Percentiles rank a stretch among this genome's conserved stretches.
These are phyloP conservation scores for Hydroisotoma schaefferi DNA, from an alignment of 2,888 invertebrate genomes.

Conservation along the genomic window DNA sequence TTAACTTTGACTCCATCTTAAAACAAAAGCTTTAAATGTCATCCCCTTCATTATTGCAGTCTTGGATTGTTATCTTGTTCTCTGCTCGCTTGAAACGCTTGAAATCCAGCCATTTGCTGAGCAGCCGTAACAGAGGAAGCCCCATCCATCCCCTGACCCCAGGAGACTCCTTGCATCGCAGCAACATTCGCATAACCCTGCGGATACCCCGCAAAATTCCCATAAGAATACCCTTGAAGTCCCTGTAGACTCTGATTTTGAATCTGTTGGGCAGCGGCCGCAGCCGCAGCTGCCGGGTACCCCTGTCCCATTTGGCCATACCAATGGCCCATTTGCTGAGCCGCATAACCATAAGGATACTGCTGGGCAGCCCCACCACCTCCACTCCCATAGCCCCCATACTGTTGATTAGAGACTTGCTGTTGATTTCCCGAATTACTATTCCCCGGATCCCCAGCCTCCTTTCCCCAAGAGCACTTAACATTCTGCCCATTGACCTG, in stretches of 20 bases:
- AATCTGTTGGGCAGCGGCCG: slow-evolving; percentile 60
- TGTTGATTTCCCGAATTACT: background rate
- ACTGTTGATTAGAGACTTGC: slow-evolving; percentile 47
- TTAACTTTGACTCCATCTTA: no score
- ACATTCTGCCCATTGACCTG: slow-evolving; percentile 93
- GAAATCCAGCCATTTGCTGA: background rate
- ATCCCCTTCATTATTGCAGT: background rate
- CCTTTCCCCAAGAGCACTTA: slow-evolving; percentile 99
- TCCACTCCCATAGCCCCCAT: slow-evolving; percentile 42
- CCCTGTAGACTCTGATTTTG: slow-evolving; percentile 79
- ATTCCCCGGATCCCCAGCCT: slow-evolving; percentile 52
- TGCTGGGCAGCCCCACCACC: slow-evolving; percentile 56
- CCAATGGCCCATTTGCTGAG: slow-evolving; percentile 88
- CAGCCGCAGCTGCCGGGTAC: slow-evolving; percentile 71
- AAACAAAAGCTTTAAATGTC: no score
- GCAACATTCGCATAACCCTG: slow-evolving; percentile 53
- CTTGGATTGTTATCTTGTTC: background rate
- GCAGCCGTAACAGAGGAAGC: background rate
- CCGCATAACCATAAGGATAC: slow-evolving; percentile 64
- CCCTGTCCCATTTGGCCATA: slow-evolving; percentile 89
- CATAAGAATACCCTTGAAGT: slow-evolving; percentile 76
- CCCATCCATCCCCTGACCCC: slow-evolving; percentile 1
- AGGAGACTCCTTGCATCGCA: slow-evolving; percentile 8
- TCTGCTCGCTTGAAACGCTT: no score
- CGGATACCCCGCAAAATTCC: slow-evolving; percentile 72